These are phyloP conservation scores for Epinephelus lanceolatus DNA, from an alignment of 2,113 vertebrate species.

Conservation along the genomic window DNA sequence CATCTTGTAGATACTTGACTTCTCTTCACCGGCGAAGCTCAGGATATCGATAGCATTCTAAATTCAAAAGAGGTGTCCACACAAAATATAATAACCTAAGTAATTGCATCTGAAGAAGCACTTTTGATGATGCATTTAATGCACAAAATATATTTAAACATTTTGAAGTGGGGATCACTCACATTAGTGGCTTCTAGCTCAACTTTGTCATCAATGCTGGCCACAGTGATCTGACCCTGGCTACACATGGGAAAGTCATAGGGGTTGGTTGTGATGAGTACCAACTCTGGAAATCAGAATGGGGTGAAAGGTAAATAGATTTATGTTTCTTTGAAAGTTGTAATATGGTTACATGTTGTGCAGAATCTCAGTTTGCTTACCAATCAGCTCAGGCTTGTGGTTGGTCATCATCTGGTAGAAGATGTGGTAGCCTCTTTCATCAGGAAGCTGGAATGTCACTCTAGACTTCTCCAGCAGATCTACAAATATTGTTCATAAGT, in stretches of 20 bases:
- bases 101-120: not conserved
- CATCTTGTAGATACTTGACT: conserved; percentile 65
- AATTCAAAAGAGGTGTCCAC: conserved; percentile 6
- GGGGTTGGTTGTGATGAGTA: conserved; percentile 74
- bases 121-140: not conserved
- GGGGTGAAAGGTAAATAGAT: rapidly evolving
- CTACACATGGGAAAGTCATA: conserved; percentile 76
- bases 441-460: conserved; percentile 75
- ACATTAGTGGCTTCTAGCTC: conserved; percentile 78
- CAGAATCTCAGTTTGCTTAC: conserved; percentile 22
- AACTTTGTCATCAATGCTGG: conserved; percentile 77
- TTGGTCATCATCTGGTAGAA: conserved; percentile 80
- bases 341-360: not conserved
- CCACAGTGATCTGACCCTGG: conserved; percentile 74
- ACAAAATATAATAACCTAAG: not conserved
- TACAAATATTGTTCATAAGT: conserved; percentile 35
- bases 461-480: conserved; percentile 80
- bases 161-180: conserved; percentile 16
- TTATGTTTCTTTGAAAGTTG: not conserved
- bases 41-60: conserved; percentile 82
- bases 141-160: too few species aligned
- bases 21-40: conserved; percentile 77
- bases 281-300: not conserved
- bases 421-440: conserved; percentile 79
- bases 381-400: conserved; percentile 74